phyloP scores from a whole-genome alignment of 2,113 vertebrate genomes.

The Tetrao urogallus region DNA sequence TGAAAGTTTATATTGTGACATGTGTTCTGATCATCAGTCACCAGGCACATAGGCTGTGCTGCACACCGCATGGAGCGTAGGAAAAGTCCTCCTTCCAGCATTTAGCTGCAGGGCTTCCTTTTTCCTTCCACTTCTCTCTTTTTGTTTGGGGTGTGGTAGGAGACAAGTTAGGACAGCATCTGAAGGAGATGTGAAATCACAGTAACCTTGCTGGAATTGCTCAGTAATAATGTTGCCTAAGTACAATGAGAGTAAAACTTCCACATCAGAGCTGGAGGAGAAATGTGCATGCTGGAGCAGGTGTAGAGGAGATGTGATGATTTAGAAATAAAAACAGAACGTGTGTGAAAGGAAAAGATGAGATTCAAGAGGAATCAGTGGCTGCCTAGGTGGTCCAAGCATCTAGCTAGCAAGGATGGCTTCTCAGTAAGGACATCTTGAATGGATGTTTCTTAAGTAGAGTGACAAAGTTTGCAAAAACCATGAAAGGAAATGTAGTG shows the following conservation, averaged over 20 bases:
- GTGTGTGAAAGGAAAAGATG: neutral
- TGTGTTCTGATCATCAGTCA: neutral
- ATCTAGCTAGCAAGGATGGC: neutral
- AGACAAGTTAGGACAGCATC: neutral
- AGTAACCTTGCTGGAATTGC: neutral
- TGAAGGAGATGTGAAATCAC: neutral
- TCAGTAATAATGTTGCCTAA: neutral
- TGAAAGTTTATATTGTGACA: neutral
- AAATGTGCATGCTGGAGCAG: neutral
- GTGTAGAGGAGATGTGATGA: neutral
- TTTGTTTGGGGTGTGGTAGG: neutral
- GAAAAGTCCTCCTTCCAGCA: neutral
- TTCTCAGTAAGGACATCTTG: neutral
- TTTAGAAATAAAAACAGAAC: neutral
- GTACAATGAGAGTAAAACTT: neutral
- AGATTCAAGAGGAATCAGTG: neutral
- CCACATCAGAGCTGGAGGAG: neutral
- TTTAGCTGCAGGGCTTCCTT: neutral
- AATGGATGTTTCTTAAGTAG: neutral
- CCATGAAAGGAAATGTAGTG: neutral
- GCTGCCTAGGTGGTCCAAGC: neutral
- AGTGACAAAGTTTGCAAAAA: neutral
- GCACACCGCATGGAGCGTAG: accelerated
- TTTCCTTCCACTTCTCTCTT: neutral
- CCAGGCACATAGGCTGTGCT: neutral